Base-by-base conservation (phyloP, 2,797 vertebrate species). In the Lagorchestes hirsutus region DNA sequence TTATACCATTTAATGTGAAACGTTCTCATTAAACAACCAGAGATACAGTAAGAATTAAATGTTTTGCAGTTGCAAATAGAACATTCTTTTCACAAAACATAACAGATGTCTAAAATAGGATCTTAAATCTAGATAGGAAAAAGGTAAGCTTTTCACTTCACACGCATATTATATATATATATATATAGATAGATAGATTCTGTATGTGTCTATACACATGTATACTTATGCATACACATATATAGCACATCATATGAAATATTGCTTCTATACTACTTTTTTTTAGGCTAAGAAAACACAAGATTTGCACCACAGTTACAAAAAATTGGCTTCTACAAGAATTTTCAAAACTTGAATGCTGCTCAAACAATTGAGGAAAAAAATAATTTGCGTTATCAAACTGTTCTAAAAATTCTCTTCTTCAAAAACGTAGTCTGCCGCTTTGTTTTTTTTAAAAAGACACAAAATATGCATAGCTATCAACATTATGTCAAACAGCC, bases 331-430 rank as follows among this genome's bases (percentile, higher is more conserved):
- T 98, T 99, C 99, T 99, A 99, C 99, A 99, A 99, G 98, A 99
- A 98, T 98, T 98, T 99, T 98, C 98, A 98, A 99, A 99, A 98
- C 99, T 98, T 52, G 98, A 99, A 99, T 98, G 99, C 98, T 98
- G 99, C 98, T 99, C 98, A 98, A 99, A 99, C 98, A 98, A 98
- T 98, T 98, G 98, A 99, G 98, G 98, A 98, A 99, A 99, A 97
- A 99, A 99, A 99, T 99, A 99, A 99, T 99, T 99, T 99, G 98
- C 98, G 62, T 98, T 99, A 99, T 99, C 99, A 99, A 99, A 99
- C 99, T 98, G 98, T 99, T 99, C 99, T 99, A 99, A 99, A 99
- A 99, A 99, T 99, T 98, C 98, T 99, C 98, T 99, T 99, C 98
- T 99, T 99, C 98, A 99, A 99, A 99, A 99, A 99, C 98, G 96